A percentile compares a stretch with the other conserved stretches of the same genome.
phyloP scores from a whole-genome alignment of 2,888 invertebrate genomes.

The Isoperla grammatica region DNA sequence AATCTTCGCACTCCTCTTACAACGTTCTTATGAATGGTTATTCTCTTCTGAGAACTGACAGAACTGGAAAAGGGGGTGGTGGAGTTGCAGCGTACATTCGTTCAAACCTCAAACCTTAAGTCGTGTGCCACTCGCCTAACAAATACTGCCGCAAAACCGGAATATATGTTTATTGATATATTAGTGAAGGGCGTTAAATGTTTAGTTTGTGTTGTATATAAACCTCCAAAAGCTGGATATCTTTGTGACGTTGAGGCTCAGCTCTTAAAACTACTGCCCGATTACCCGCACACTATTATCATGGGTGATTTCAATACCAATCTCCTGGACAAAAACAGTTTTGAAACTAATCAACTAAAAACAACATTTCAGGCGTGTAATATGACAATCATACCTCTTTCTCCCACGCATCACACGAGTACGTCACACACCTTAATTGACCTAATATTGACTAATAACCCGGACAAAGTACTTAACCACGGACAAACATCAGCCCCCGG shows the following conservation, averaged over 20 bases:
- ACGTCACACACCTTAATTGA: slow-evolving; percentile 9
- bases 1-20: background rate
- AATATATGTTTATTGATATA: slow-evolving; percentile 11
- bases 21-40: background rate
- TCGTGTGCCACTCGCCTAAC: background rate
- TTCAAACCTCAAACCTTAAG: background rate
- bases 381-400: background rate
- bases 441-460: background rate
- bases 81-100: slow-evolving; percentile 7
- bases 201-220: slow-evolving; percentile 5
- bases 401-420: background rate
- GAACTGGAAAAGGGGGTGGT: slow-evolving; percentile 8
- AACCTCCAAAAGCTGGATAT: slow-evolving; percentile 7
- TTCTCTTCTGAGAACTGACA: background rate
- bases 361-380: background rate
- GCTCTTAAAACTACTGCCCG: background rate
- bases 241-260: background rate
- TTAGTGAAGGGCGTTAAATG: background rate
- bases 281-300: background rate
- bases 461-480: background rate
- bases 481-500: background rate
- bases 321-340: background rate
- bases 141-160: background rate
- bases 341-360: background rate
- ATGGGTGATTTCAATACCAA: slow-evolving; percentile 17